phyloP scores from a whole-genome alignment of 2,888 invertebrate genomes.

The Aromia moschata region DNA sequence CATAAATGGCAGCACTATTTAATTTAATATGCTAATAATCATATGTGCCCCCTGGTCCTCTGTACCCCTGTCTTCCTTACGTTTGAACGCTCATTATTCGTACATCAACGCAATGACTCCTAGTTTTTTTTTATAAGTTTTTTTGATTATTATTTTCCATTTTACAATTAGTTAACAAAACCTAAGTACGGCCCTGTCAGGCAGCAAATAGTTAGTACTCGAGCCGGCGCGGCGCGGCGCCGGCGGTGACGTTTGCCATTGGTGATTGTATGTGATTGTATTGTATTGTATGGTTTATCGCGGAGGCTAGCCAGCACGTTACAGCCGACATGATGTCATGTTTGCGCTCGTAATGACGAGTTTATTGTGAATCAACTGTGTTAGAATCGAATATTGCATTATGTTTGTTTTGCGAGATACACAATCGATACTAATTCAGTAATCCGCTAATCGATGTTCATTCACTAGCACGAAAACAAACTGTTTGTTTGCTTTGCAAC shows the following conservation, averaged over 20 bases:
- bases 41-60: no score
- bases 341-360: constrained; percentile 59
- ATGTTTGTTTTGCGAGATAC: constrained; percentile 52
- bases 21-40: no score
- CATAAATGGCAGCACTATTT: no score
- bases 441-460: constrained; percentile 41
- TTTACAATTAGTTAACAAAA: no score
- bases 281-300: no score
- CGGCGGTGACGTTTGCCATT: constrained; percentile 13
- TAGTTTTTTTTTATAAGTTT: no score
- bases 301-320: constrained; percentile 30
- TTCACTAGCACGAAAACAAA: constrained; percentile 25
- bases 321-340: constrained; percentile 60
- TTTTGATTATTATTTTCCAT: no score
- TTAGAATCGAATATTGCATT: constrained; percentile 44
- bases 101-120: no score
- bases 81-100: no score
- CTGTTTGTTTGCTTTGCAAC: constrained; percentile 19
- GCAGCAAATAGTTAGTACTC: no score
- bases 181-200: no score
- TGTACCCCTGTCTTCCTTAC: no score
- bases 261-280: constrained; percentile 22
- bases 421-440: constrained; percentile 58
- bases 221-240: constrained; percentile 5
- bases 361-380: constrained; percentile 45